These are phyloP conservation scores for Amiota minor DNA, from an alignment of 2,888 invertebrate species.

Conservation along the genomic window DNA sequence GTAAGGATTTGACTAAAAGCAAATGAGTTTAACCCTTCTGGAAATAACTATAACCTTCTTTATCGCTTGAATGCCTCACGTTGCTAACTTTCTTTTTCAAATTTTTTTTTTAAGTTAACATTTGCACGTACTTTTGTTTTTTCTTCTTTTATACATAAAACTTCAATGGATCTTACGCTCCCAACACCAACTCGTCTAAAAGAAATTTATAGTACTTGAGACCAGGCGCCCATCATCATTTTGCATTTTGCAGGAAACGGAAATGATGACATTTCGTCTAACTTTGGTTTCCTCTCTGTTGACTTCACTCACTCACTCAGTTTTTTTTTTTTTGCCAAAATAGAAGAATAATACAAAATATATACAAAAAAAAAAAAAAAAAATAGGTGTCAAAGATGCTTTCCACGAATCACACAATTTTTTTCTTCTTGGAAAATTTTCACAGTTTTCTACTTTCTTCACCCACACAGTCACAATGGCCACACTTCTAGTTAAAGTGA, in stretches of 20 bases:
- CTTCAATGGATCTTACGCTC: constrained; percentile 1
- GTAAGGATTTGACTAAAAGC: no score
- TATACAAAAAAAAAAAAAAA: background rate
- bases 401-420: background rate
- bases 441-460: background rate
- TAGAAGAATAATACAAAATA: background rate
- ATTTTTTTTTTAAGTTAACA: background rate
- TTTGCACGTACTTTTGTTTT: constrained; percentile 9
- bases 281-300: constrained; percentile 48
- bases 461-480: background rate
- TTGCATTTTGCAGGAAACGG: constrained; percentile 47
- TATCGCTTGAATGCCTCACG: no score
- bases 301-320: background rate
- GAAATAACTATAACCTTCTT: no score
- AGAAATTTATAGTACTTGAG: no score
- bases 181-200: background rate
- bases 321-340: background rate
- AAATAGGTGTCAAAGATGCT: constrained; percentile 18
- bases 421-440: background rate
- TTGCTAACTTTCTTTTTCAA: background rate
- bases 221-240: background rate
- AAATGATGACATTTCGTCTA: constrained; percentile 69
- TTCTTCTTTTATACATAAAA: background rate
- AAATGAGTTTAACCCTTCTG: no score
- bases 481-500: constrained; percentile 1